Evolutionary conservation across 2,888 invertebrate genomes (phyloP), one percentile per base, ranked within the genome.

Genomic region (Cerastis leucographa): DNA sequence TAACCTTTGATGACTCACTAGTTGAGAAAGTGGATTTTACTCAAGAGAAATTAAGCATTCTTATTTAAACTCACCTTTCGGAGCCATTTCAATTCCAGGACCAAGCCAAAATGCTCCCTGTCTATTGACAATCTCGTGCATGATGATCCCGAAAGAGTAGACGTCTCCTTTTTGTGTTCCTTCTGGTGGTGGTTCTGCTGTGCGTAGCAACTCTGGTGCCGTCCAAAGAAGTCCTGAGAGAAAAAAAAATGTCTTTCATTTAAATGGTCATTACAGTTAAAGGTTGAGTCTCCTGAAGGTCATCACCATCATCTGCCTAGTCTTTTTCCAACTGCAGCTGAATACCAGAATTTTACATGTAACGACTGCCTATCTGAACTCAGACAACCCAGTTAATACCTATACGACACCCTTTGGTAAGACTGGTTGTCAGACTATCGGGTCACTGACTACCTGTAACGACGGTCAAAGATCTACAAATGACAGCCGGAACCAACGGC

Each of bases 101-200:
- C 97, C 98, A 71, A 99, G 96, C 97, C 98, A 98, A 93, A 99
- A 99, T 0, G 98, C 98, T 44, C 99, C 99, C 94, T 98, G 98
- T 71, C 99, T 97, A 86, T 98, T 97, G 77, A 98, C 98, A 89
- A 99, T 99, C 96, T 99, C 99, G 92, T 99, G 99, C 91, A 99
- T 98, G 90, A 99, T 98, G 89, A 99, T 98, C 22, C 98, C 99
- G 92, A 99, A 99, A 62, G 99, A 99, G 94, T 99, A 99, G n/a
- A 99, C 98, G 91, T 99, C 99, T 40, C 98, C 99, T 93, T 99
- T 99, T 91, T 98, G 99, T 0, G 98, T 98, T 1, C 99, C 99
- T 90, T 98, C 98, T 0, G 97, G 97, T 0, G 97, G 97, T 0
- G 97, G 97, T 72, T 97, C 97, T 44, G 97, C 95, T 95, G 97